These are phyloP conservation scores for Formicarius rufipectus DNA, from an alignment of 2,113 vertebrate genomes.

Conservation along the genomic window DNA sequence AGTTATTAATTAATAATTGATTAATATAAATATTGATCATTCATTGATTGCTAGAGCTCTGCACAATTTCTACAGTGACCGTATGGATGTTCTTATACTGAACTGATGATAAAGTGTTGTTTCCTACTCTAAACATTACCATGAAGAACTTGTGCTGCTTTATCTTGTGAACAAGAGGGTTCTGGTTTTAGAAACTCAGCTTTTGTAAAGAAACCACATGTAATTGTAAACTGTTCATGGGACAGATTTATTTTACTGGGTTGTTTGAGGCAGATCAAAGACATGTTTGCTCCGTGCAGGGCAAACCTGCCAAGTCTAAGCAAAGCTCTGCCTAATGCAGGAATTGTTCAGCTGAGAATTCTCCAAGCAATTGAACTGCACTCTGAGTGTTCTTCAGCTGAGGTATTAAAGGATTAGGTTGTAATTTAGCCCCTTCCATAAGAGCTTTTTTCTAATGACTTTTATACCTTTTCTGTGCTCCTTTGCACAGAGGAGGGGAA, in stretches of 20 bases:
- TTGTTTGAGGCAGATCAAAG: not conserved
- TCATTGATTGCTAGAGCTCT: not conserved
- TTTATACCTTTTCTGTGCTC: not conserved
- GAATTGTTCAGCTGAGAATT: not conserved
- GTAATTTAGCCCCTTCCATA: not conserved
- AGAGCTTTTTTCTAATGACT: not conserved
- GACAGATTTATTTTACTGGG: not conserved
- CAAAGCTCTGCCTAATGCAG: not conserved
- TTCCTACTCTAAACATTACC: not conserved
- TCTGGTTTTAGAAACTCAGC: not conserved
- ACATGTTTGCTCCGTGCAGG: not conserved
- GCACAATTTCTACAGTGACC: not conserved
- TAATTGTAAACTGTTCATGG: not conserved
- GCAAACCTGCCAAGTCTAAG: not conserved
- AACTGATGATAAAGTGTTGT: not conserved
- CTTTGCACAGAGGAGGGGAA: not conserved
- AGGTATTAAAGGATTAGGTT: slow-evolving; percentile 32
- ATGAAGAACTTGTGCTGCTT: not conserved
- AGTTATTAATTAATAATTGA: not conserved
- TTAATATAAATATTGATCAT: not conserved
- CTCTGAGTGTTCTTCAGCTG: not conserved
- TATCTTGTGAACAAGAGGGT: not conserved
- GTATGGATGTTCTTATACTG: accelerated
- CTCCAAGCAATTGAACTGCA: not conserved
- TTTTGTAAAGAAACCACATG: not conserved